Conservation (phyloP, 2,113 vertebrate species). For the Motacilla tschutschensis region DNA sequence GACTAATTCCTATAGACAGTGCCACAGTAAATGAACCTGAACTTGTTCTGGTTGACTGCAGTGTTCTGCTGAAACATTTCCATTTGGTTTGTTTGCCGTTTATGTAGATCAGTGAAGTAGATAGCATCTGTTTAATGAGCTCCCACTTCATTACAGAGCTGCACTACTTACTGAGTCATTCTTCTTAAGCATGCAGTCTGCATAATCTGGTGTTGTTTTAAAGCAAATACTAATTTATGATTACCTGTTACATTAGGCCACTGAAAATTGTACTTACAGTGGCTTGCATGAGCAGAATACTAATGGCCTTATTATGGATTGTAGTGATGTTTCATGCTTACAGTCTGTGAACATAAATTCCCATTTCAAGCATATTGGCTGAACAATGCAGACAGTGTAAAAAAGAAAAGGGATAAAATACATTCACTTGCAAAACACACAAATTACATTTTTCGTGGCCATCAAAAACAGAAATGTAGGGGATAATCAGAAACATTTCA, state of each 20-base stretch:
- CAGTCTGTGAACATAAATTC: slow-evolving; percentile 64
- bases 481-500: slow-evolving; percentile 12
- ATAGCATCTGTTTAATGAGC: slow-evolving; percentile 78
- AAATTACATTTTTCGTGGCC: slow-evolving; percentile 2
- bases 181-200: slow-evolving; percentile 69
- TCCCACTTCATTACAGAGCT: slow-evolving; percentile 73
- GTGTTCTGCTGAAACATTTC: slow-evolving; percentile 70
- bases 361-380: slow-evolving; percentile 30
- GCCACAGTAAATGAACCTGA: slow-evolving; percentile 74
- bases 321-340: slow-evolving; percentile 41
- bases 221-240: slow-evolving; percentile 85
- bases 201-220: slow-evolving; percentile 71
- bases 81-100: slow-evolving; percentile 70
- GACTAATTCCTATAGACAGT: slow-evolving; percentile 73
- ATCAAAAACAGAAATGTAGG: slow-evolving; percentile 16
- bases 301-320: slow-evolving; percentile 72
- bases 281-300: slow-evolving; percentile 65
- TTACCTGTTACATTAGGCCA: slow-evolving; percentile 82
- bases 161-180: slow-evolving; percentile 58
- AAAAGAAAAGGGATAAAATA: slow-evolving; percentile 12
- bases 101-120: slow-evolving; percentile 64
- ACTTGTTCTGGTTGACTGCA: slow-evolving; percentile 75
- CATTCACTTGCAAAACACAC: slow-evolving; percentile 29
- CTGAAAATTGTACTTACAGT: slow-evolving; percentile 75
- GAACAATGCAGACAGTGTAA: slow-evolving; percentile 36